phyloP scores from a whole-genome alignment of 2,113 vertebrate species.

The Halcyon malimbica region DNA sequence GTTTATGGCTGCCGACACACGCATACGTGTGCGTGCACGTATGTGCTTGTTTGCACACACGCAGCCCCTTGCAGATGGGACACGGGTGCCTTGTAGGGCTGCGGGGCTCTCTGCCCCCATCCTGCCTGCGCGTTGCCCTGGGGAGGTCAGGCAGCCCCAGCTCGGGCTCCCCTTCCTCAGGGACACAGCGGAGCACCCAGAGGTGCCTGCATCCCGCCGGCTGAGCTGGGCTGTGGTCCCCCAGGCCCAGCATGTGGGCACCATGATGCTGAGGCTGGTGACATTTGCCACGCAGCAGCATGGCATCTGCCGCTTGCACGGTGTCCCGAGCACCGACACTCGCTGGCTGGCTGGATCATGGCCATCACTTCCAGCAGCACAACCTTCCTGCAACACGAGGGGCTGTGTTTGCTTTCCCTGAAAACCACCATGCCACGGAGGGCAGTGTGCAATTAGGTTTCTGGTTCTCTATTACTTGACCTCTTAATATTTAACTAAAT shows the following conservation, averaged over 20 bases:
- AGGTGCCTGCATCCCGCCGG: fast-evolving
- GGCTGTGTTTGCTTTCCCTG: background rate
- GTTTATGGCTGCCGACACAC: background rate
- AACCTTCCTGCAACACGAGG: fast-evolving
- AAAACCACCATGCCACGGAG: background rate
- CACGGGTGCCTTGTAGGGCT: fast-evolving
- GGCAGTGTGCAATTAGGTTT: background rate
- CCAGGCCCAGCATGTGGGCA: fast-evolving
- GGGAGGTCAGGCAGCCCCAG: background rate
- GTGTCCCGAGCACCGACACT: background rate
- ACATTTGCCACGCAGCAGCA: fast-evolving
- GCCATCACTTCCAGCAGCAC: background rate
- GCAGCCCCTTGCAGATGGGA: background rate
- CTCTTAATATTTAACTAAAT: conserved; percentile 59
- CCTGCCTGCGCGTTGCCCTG: fast-evolving
- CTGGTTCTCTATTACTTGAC: background rate
- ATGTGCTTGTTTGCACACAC: fast-evolving
- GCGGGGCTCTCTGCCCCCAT: fast-evolving
- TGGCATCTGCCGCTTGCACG: background rate
- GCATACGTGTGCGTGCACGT: fast-evolving
- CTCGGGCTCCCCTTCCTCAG: background rate
- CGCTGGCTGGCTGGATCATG: background rate
- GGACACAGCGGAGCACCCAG: background rate
- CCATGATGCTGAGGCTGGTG: fast-evolving
- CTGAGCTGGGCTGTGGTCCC: background rate